Percentiles rank a stretch among this genome's conserved stretches.
Conservation (phyloP, 2,797 vertebrate species). For the Phataginus tricuspis region DNA sequence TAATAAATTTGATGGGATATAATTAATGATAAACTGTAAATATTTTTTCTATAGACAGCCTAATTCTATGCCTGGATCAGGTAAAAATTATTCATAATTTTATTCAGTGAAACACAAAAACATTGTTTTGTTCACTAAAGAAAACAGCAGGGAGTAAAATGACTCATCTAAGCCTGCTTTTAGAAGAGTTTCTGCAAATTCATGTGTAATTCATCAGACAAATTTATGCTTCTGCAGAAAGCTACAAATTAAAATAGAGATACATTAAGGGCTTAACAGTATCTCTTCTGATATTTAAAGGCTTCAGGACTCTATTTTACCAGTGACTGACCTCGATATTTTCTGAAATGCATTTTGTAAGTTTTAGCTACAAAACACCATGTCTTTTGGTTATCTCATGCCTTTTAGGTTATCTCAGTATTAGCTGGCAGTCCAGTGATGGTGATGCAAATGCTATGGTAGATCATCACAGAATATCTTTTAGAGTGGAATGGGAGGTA, state of each 20-base stretch:
- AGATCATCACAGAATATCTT: background rate
- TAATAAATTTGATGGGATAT: conserved; percentile 26
- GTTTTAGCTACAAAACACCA: background rate
- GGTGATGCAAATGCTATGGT: background rate
- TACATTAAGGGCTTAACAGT: background rate
- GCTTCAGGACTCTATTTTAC: background rate
- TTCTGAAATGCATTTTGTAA: background rate
- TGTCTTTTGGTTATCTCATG: background rate
- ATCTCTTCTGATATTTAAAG: background rate
- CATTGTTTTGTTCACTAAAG: background rate
- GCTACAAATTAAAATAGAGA: background rate
- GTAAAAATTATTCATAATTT: conserved; percentile 34
- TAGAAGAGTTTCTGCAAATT: background rate
- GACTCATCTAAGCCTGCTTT: background rate
- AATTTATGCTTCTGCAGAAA: background rate
- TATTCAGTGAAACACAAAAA: background rate
- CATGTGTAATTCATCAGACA: background rate
- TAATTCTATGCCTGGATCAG: background rate
- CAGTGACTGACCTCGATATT: background rate
- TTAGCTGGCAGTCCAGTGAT: background rate
- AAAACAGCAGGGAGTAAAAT: background rate
- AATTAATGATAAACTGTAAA: background rate
- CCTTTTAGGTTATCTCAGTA: background rate
- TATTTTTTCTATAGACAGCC: background rate
- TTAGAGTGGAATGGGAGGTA: background rate